A percentile compares a stretch with the other conserved stretches of the same genome.
Conservation (phyloP, 2,113 vertebrate species). For the Dendropsophus ebraccatus region DNA sequence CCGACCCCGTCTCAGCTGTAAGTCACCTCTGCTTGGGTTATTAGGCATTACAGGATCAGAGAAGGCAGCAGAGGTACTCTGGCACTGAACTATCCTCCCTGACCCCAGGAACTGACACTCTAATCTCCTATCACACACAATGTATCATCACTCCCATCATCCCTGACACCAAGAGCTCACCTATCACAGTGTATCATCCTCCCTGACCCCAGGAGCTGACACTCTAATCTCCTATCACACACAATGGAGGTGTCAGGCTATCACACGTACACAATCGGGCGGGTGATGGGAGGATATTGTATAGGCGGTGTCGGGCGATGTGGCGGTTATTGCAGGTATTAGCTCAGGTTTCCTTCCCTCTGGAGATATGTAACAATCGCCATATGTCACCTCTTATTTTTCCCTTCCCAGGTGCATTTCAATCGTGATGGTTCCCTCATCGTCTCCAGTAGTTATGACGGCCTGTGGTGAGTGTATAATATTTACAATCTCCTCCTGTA, state of each 20-base stretch:
- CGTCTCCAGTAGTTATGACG: constrained; percentile 97
- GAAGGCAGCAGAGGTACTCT: too few relatives aligned
- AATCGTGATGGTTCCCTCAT: constrained; percentile 98
- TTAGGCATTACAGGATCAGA: too few relatives aligned
- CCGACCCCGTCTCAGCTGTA: constrained; percentile 95
- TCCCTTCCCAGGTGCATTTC: constrained; percentile 86
- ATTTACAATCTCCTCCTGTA: too few relatives aligned
- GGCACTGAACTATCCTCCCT: too few relatives aligned
- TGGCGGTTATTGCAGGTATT: too few relatives aligned
- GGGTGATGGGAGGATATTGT: too few relatives aligned
- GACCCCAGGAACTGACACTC: too few relatives aligned
- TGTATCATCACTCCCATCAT: background rate
- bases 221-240: too few relatives aligned
- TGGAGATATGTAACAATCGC: background rate
- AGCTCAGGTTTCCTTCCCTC: constrained; percentile 9
- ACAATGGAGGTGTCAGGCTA: too few relatives aligned
- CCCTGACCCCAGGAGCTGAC: background rate
- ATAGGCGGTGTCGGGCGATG: too few relatives aligned
- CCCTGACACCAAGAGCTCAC: background rate
- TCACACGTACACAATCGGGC: too few relatives aligned
- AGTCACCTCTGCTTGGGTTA: constrained; percentile 61
- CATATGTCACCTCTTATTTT: background rate
- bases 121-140: too few relatives aligned
- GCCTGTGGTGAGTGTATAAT: constrained; percentile 86
- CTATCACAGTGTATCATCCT: background rate